Conservation (phyloP, 2,888 invertebrate species). For the Hyppa rectilinea region DNA sequence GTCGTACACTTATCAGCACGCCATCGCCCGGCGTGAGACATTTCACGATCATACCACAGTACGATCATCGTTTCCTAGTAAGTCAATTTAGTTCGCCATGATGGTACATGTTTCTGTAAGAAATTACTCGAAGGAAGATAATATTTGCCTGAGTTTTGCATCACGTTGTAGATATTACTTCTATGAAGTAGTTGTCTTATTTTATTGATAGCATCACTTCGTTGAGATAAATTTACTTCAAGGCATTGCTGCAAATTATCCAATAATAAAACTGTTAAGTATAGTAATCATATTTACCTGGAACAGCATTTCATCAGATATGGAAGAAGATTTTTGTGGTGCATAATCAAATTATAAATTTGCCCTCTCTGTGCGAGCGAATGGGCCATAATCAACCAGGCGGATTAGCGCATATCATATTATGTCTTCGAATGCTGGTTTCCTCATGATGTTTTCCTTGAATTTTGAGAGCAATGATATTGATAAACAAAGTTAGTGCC, state of each 20-base stretch:
- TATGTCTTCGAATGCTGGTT: neutral
- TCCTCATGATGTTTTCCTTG: neutral
- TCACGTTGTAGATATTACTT: neutral
- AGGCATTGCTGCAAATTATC: neutral
- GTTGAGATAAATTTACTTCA: neutral
- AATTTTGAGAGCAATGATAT: neutral
- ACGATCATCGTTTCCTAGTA: slow-evolving; percentile 1
- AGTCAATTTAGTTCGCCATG: slow-evolving; percentile 15
- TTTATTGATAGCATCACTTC: neutral
- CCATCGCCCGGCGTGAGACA: slow-evolving; percentile 54
- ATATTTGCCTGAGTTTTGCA: neutral
- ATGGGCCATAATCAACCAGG: neutral
- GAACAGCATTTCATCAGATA: neutral
- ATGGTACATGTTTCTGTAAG: neutral
- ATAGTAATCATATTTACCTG: neutral
- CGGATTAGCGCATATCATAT: neutral
- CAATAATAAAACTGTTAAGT: neutral
- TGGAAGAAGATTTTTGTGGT: neutral
- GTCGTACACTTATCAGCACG: slow-evolving; percentile 34
- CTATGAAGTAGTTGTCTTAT: neutral
- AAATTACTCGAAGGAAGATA: neutral
- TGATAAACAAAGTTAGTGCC: too few species aligned
- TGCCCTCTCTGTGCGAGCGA: neutral
- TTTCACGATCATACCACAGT: slow-evolving; percentile 48
- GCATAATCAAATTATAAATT: neutral